Evolutionary conservation across 2,797 vertebrate species (phyloP).

Genomic region (Loris lydekkerianus): DNA sequence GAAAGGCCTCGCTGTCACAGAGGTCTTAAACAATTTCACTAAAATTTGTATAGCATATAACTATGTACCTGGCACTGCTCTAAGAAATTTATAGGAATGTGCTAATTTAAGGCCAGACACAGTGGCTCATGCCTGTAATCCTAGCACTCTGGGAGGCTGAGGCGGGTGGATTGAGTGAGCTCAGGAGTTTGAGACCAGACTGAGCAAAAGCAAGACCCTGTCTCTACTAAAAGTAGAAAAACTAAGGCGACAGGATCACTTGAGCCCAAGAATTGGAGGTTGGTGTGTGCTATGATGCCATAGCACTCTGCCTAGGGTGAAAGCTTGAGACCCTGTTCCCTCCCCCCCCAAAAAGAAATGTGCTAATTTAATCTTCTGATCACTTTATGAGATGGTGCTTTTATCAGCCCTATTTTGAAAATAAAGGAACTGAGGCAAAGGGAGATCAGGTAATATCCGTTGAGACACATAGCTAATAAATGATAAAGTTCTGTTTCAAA

Average conservation of each 20-base stretch:
- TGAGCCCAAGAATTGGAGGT: no score
- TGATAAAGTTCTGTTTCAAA: slow-evolving; percentile 47
- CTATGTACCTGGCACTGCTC: not conserved
- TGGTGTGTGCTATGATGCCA: no score
- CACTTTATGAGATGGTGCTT: not conserved
- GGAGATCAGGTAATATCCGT: not conserved
- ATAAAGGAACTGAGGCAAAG: not conserved
- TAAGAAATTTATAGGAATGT: slow-evolving; percentile 53
- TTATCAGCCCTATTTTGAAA: not conserved
- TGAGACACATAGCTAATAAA: not conserved
- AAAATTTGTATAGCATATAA: slow-evolving; percentile 32
- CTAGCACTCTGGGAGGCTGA: no score
- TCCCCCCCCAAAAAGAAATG: not conserved
- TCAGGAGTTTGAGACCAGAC: no score
- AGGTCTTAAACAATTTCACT: slow-evolving; percentile 55
- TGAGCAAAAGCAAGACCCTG: no score
- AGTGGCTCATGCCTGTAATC: no score
- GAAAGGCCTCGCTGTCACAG: not conserved
- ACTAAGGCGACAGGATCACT: no score
- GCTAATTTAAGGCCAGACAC: no score
- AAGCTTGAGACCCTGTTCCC: no score
- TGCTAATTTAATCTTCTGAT: slow-evolving; percentile 37
- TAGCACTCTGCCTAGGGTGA: no score
- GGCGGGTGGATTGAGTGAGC: no score
- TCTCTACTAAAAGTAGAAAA: no score